Conservation (phyloP, 2,113 vertebrate genomes). For the Piaya cayana region DNA sequence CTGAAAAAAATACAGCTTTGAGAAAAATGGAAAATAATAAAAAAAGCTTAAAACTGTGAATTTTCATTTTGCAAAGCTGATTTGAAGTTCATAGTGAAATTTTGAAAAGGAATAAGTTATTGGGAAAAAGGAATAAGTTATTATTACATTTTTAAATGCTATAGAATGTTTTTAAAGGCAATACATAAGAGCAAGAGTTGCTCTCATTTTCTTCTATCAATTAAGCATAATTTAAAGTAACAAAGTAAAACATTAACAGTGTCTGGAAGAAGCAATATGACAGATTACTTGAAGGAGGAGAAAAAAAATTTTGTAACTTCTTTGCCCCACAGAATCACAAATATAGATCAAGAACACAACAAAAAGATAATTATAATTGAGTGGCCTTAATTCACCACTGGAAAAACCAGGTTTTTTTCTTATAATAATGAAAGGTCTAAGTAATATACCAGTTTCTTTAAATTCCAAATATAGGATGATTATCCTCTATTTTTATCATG, state of each 20-base stretch:
- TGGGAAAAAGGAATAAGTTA: background rate
- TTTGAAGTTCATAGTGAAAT: background rate
- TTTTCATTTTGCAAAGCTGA: background rate
- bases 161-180: background rate
- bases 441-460: background rate
- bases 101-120: background rate
- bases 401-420: background rate
- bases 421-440: background rate
- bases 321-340: background rate
- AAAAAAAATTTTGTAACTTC: background rate
- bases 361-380: background rate
- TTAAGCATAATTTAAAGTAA: conserved; percentile 19
- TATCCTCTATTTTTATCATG: background rate
- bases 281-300: background rate
- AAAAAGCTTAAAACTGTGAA: background rate
- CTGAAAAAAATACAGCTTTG: background rate
- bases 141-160: background rate
- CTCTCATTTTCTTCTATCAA: conserved; percentile 14
- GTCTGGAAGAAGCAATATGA: background rate
- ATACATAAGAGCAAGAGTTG: background rate
- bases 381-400: background rate
- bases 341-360: background rate
- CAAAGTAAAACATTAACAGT: conserved; percentile 1
- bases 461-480: background rate
- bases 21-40: background rate